Base-by-base conservation (phyloP, 1,140 invertebrate species). In the Heliconius hermathena region DNA sequence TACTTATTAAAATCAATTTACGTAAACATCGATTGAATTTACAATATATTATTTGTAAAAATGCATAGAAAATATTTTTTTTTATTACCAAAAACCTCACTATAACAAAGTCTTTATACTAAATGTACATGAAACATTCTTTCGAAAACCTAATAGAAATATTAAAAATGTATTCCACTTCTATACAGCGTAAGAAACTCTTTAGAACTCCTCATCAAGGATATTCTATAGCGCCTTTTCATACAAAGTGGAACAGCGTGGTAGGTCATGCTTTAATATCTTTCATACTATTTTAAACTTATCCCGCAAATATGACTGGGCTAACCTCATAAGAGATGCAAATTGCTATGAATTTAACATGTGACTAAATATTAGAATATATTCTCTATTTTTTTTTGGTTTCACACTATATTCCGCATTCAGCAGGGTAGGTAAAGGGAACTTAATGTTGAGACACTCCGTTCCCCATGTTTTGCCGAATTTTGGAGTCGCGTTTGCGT, bases 151-250 rank as follows among this genome's bases (percentile, higher is more conserved):
- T 54, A 74, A 78, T 78, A 74, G 38, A 49, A 74, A 78, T 18
- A 26, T 74, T 74, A 73, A 81, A 77, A 46, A 74, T 81, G 76
- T 76, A 72, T 71, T 72, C 22, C 71, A 66, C 36, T 73, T 81
- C 71, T 70, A 29, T 52, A 74, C 76, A 73, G 71, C 66, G 60
- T 52, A 73, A 81, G 76, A 75, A 81, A 73, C 41, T 46, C 76
- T 76, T 78, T 81, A 77, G 71, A 81, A 71, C 77, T 81, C 66
- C 76, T 81, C 80, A 81, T 81, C 80, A 81, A 81, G 80, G 80
- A 81, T 73, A 81, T 81, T 81, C 72, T 74, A 81, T 77, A 70
- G 66, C 76, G 49, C 71, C 79, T 77, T 77, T 81, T 81, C 72
- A 81, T 52, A 73, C 70, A 75, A 81, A 81, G 80, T 81, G 38